Percentiles rank a stretch among this genome's conserved stretches.
Conservation (phyloP, 2,797 vertebrate species). For the Xenops minutus region DNA sequence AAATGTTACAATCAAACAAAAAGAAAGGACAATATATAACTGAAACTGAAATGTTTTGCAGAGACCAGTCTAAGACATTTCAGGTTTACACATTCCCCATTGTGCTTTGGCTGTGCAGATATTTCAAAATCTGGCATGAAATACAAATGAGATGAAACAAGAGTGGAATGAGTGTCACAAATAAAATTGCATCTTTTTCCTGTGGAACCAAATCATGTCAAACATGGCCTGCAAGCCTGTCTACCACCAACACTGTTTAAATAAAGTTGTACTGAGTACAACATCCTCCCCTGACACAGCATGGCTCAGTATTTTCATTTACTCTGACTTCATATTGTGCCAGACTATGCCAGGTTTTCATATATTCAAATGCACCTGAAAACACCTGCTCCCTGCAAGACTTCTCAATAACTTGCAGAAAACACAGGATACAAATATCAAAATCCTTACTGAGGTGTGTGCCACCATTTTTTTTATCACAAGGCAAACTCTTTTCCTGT, state of each 20-base stretch:
- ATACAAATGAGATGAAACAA: neutral
- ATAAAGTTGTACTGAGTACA: neutral
- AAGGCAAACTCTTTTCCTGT: neutral
- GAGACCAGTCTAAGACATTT: neutral
- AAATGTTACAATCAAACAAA: neutral
- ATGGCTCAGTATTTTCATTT: neutral
- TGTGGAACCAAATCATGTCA: neutral
- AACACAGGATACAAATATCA: neutral
- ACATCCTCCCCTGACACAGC: neutral
- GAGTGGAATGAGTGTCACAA: neutral
- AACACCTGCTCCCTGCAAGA: neutral
- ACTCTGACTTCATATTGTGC: neutral
- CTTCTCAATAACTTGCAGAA: neutral
- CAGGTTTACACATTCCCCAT: neutral
- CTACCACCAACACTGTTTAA: neutral
- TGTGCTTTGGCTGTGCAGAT: neutral
- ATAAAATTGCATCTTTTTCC: neutral
- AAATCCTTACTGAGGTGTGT: neutral
- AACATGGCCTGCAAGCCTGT: neutral
- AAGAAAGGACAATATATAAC: neutral
- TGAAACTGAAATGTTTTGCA: neutral
- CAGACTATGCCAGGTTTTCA: neutral
- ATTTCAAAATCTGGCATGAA: neutral
- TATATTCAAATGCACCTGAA: neutral
- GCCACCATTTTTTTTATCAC: neutral